Evolutionary conservation across 2,797 vertebrate genomes (phyloP).

Genomic region (Buceros bicornis): DNA sequence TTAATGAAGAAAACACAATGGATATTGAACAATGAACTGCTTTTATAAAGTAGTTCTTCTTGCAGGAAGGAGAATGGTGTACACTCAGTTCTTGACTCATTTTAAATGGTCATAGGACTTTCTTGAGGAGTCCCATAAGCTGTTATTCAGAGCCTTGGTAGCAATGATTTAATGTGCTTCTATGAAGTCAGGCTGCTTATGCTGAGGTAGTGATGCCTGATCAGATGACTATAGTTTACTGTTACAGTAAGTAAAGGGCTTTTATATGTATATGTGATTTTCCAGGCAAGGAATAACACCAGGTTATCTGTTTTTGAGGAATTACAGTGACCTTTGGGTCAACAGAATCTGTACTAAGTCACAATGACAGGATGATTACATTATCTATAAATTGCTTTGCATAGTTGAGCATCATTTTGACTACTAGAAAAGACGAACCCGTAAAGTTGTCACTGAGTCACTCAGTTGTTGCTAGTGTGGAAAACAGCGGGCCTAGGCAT

Average conservation of each 20-base stretch:
- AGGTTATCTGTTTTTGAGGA: background rate
- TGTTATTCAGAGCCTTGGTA: constrained; percentile 23
- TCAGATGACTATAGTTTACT: constrained; percentile 3
- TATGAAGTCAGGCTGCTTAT: background rate
- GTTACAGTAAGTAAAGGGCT: background rate
- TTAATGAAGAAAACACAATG: constrained; percentile 71
- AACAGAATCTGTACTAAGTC: background rate
- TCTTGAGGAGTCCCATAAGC: constrained; percentile 23
- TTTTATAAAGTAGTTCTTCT: constrained; percentile 60
- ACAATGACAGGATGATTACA: background rate
- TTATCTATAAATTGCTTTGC: constrained; percentile 23
- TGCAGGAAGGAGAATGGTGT: background rate
- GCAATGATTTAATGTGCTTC: constrained; percentile 37
- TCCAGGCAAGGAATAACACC: background rate
- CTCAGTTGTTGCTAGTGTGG: background rate
- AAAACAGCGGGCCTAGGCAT: background rate
- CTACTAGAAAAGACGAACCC: background rate
- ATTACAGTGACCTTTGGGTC: constrained; percentile 2
- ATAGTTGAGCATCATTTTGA: background rate
- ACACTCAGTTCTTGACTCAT: background rate
- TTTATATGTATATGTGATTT: background rate
- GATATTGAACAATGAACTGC: constrained; percentile 24
- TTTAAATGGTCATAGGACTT: constrained; percentile 36
- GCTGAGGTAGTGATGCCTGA: background rate
- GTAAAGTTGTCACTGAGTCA: background rate